Base-by-base conservation (phyloP, 2,888 invertebrate species). In the Adelognathus sp. region DNA sequence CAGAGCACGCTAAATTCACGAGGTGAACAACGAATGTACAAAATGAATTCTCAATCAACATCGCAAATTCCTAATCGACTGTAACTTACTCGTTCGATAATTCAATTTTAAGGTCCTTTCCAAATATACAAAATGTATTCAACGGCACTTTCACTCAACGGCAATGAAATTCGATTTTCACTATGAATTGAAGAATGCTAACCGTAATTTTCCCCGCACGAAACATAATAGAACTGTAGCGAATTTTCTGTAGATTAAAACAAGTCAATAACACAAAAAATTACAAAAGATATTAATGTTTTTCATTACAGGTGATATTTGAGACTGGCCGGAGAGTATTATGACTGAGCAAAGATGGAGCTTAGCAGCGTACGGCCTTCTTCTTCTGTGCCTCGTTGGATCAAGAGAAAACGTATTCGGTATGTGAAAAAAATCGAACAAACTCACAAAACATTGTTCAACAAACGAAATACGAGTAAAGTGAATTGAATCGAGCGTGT, bases 341-440 rank as follows among this genome's bases (percentile, higher is more conserved):
- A 90, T 90, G 90, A 85, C 82, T 88, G 86, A 86, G 85, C 85
- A 87, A 87, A 86, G 71, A 88, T 88, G 88, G 88, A 84, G 79
- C 73, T 18, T 66, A 39, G 41, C 76, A 50, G 64, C 76, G 54
- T 84, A 75, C 46, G 72, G 75, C 52, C 71, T 86, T 58, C 80
- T 86, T 61, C n/a, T 88, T 41, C 75, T 86, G 69, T 86, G 79
- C 69, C 81, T 89, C 66, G 79, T 71, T 67, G 81, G 84, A 60
- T 67, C 79, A 16, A 73, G 76, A 78, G 82, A 85, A 82, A 82
- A 69, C 46, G 83, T 79, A 52, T 66, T 82, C 73, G 90, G 89
- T 84, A 80, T 76, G 80, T 76, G 9, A 9, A 46, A 18, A 41
- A n/a, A 64, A 18, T 9, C 6, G n/a, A 3, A 31, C 33, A 2